Base-by-base conservation (phyloP, 2,797 vertebrate species). In the Hippoglossus hippoglossus region DNA sequence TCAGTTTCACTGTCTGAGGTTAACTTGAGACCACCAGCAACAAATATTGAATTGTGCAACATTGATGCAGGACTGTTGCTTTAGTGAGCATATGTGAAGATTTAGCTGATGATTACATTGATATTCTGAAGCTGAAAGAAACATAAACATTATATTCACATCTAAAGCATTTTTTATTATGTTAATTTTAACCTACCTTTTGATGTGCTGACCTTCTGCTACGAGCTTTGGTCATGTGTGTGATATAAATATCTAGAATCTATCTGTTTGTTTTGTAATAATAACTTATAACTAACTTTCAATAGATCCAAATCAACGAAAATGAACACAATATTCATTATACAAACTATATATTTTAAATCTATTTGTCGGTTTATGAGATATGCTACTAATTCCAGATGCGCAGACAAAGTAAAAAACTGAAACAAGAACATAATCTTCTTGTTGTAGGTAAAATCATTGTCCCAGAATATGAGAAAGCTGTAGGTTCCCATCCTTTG, bases 381-480 rank as follows among this genome's bases (percentile, higher is more conserved):
- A 75, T 72, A 39, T 69, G 13, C 18, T 39, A 13, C 60, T 68
- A 28, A 57, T 69, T 39, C 65, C 56, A 56, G 26, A 15, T 3
- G 22, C 11, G 49, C 11, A 71, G 49, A 67, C 55, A 56, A 63
- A 67, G 59, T 18, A 2, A 66, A 22, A 19, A 25, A 52, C 31
- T 67, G 19, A 72, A 78, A 75, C 15, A 56, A 57, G 79, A 75
- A 67, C 22, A 72, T 5, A 71, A 58, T 63, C 26, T 58, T 73
- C 25, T 70, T 24, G 6, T 5, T 63, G n/a, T 10, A 68, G 25
- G 25, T 58, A 6, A 52, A 57, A 61, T 41, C 4, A 50, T 69
- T 69, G 79, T 82, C 66, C 59, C 31, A 83, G 63, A 73, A 70
- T 34, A 67, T 28, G 39, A 71, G 54, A 73, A 83, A 71, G 50